Conservation (phyloP, 2,113 vertebrate species). For the Chionomys nivalis region DNA sequence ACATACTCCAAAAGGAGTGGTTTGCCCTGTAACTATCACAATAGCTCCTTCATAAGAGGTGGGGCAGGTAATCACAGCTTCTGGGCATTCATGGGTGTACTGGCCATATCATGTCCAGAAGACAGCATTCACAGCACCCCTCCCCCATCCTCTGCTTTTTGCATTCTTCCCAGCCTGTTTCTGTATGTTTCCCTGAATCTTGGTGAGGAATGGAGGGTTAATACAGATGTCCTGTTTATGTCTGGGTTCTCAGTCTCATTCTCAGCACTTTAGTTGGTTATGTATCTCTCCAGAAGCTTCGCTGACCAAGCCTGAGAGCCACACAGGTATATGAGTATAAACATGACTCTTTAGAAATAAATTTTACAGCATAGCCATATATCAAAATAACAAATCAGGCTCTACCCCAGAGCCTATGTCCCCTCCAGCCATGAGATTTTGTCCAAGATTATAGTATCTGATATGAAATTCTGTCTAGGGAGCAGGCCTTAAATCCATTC, state of each 20-base stretch:
- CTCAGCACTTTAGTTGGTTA: too few species aligned
- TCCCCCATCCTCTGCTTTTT: not conserved
- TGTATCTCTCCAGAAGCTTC: not conserved
- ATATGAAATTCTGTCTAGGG: not conserved
- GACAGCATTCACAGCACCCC: not conserved
- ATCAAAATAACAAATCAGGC: not conserved
- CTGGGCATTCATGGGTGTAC: too few species aligned
- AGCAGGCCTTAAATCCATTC: not conserved
- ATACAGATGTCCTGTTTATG: too few species aligned
- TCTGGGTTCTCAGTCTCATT: not conserved
- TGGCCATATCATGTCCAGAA: not conserved
- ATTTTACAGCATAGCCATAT: not conserved
- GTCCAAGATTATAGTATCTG: not conserved
- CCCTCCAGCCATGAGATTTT: not conserved
- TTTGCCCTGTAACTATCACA: not conserved
- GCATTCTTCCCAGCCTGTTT: not conserved
- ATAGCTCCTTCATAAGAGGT: too few species aligned
- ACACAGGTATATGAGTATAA: not conserved
- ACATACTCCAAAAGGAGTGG: not conserved
- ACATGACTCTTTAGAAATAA: not conserved
- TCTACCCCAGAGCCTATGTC: too few species aligned
- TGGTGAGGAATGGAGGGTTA: not conserved
- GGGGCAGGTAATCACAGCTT: not conserved
- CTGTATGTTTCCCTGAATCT: not conserved
- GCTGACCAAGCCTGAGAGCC: not conserved